Percentiles rank a stretch among this genome's conserved stretches.
Evolutionary conservation across 2,888 invertebrate genomes (phyloP).

Genomic region (Allophyes oxyacanthae): DNA sequence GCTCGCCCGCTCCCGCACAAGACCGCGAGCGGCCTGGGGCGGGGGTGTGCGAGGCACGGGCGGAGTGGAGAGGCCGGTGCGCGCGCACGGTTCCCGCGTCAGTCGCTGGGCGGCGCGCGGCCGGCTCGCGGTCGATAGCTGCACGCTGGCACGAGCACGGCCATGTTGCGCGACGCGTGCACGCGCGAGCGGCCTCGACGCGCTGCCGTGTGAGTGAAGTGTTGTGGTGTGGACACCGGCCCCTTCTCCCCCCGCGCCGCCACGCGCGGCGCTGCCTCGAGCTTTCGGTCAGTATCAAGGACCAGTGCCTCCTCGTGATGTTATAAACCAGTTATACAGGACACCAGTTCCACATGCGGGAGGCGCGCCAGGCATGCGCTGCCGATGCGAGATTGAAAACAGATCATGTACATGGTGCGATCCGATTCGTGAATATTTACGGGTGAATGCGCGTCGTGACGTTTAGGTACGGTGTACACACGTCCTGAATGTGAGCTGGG

Average conservation of each 20-base stretch:
- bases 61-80: constrained; percentile 71
- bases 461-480: constrained; percentile 45
- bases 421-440: constrained; percentile 55
- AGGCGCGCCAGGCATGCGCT: constrained; percentile 26
- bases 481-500: constrained; percentile 43
- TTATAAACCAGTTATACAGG: constrained; percentile 12
- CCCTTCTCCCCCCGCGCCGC: constrained; percentile 59
- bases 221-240: constrained; percentile 54
- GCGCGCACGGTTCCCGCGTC: constrained; percentile 83
- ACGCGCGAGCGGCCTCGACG: constrained; percentile 77
- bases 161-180: constrained; percentile 80
- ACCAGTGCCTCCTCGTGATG: constrained; percentile 23
- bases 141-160: constrained; percentile 75
- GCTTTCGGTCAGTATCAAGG: constrained; percentile 73
- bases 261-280: constrained; percentile 61
- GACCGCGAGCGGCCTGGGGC: constrained; percentile 55
- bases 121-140: constrained; percentile 87
- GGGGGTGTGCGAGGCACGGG: constrained; percentile 64
- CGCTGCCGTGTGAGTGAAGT: constrained; percentile 76
- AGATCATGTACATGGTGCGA: constrained; percentile 36
- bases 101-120: constrained; percentile 83
- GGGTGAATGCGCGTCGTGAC: constrained; percentile 53
- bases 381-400: constrained; percentile 34
- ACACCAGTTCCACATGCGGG: constrained; percentile 23
- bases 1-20: constrained; percentile 51